These are phyloP conservation scores for Oncorhynchus nerka DNA, from an alignment of 2,113 vertebrate species.

Conservation along the genomic window DNA sequence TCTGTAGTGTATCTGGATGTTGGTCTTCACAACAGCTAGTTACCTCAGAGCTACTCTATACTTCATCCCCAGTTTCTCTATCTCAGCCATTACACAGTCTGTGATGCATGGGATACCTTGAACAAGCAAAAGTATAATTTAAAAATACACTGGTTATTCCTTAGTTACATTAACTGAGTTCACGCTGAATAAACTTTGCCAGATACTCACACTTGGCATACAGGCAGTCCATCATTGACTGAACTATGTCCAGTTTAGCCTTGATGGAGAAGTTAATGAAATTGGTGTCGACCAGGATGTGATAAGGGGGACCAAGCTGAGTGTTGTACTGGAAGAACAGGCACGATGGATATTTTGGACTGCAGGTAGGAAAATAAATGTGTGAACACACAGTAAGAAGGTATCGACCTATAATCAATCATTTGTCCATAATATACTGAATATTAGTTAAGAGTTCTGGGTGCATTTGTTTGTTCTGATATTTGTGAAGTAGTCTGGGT, in stretches of 20 bases:
- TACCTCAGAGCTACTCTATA: constrained; percentile 96
- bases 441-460: constrained; percentile 1
- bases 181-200: not conserved
- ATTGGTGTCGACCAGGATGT: constrained; percentile 94
- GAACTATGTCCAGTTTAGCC: constrained; percentile 94
- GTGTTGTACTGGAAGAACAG: constrained; percentile 99
- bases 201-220: constrained; percentile 93
- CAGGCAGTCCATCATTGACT: constrained; percentile 99
- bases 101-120: constrained; percentile 96
- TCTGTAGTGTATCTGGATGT: not conserved
- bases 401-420: too few species aligned
- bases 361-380: constrained; percentile 56
- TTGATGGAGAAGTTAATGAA: constrained; percentile 99
- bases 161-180: not conserved
- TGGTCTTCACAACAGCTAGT: not conserved
- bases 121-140: constrained; percentile 21
- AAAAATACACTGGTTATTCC: not conserved
- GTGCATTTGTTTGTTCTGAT: too few species aligned
- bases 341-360: constrained; percentile 90
- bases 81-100: constrained; percentile 98
- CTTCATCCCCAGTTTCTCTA: constrained; percentile 96
- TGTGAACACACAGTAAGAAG: not conserved
- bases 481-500: too few species aligned
- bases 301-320: constrained; percentile 93
- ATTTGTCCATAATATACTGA: not conserved